These are phyloP conservation scores for Ericerus pela DNA, from an alignment of 1,140 invertebrate genomes.

Conservation along the genomic window DNA sequence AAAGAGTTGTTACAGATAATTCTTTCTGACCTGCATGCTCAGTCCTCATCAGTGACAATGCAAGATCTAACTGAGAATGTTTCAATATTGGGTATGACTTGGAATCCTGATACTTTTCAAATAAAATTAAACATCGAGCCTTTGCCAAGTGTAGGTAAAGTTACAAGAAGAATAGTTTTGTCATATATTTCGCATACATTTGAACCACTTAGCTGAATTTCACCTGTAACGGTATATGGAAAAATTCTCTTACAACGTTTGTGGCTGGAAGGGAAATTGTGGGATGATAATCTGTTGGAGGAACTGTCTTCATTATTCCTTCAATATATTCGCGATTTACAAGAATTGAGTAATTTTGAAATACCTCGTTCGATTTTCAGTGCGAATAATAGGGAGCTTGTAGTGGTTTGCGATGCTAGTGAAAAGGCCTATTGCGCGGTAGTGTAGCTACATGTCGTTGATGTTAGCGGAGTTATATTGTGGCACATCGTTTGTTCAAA, in stretches of 20 bases:
- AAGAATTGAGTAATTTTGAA: not conserved
- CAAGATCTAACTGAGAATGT: too few species aligned
- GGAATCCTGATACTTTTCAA: not conserved
- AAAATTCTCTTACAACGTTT: conserved; percentile 27
- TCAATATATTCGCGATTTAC: not conserved
- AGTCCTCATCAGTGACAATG: too few species aligned
- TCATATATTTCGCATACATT: conserved; percentile 21
- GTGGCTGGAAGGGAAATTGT: conserved; percentile 19
- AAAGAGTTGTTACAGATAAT: too few species aligned
- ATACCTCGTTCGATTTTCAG: not conserved
- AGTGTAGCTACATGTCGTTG: conserved; percentile 10
- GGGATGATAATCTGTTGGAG: conserved; percentile 23
- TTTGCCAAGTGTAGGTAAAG: not conserved
- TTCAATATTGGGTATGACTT: not conserved
- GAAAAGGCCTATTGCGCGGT: conserved; percentile 10
- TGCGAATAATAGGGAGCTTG: not conserved
- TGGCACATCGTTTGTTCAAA: conserved; percentile 27
- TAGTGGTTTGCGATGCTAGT: conserved; percentile 16
- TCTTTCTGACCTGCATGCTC: too few species aligned
- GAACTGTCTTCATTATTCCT: conserved; percentile 6
- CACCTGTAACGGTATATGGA: conserved; percentile 21
- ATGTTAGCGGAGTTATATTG: conserved; percentile 8
- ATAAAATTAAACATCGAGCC: not conserved
- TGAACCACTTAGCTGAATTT: conserved; percentile 24
- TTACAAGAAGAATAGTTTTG: conserved; percentile 16